Evolutionary conservation across 2,888 invertebrate species (phyloP).

Genomic region (Tetanocera ferruginea): DNA sequence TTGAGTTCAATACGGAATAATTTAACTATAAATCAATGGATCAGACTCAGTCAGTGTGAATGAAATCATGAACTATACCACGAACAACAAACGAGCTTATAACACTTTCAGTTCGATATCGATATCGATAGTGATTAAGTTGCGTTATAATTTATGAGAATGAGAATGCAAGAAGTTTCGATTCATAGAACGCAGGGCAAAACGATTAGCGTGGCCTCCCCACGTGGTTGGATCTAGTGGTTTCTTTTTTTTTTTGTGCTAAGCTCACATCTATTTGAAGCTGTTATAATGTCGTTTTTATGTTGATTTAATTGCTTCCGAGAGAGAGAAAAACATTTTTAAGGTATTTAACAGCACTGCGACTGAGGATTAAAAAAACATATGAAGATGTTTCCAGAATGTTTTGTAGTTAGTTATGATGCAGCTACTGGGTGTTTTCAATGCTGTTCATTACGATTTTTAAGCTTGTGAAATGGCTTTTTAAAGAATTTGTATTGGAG

Average conservation of each 20-base stretch:
- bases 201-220: neutral
- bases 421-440: slow-evolving; percentile 22
- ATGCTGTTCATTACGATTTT: neutral
- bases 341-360: neutral
- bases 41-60: slow-evolving; percentile 19
- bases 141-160: slow-evolving; percentile 19
- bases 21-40: slow-evolving; percentile 32
- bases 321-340: slow-evolving; percentile 1
- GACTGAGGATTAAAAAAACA: neutral
- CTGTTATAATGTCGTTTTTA: slow-evolving; percentile 27
- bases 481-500: slow-evolving; percentile 15
- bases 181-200: neutral
- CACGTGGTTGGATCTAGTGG: no score
- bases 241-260: neutral
- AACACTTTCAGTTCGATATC: slow-evolving; percentile 22
- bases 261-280: slow-evolving; percentile 15
- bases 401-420: neutral
- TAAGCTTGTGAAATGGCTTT: slow-evolving; percentile 18
- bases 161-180: neutral
- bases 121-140: slow-evolving; percentile 23
- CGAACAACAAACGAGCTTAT: slow-evolving; percentile 7
- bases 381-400: neutral
- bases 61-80: slow-evolving; percentile 21
- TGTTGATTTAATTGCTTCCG: slow-evolving; percentile 19
- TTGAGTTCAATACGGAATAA: slow-evolving; percentile 25